Base-by-base conservation (phyloP, 1,140 invertebrate genomes). In the Dendrolimus kikuchii region DNA sequence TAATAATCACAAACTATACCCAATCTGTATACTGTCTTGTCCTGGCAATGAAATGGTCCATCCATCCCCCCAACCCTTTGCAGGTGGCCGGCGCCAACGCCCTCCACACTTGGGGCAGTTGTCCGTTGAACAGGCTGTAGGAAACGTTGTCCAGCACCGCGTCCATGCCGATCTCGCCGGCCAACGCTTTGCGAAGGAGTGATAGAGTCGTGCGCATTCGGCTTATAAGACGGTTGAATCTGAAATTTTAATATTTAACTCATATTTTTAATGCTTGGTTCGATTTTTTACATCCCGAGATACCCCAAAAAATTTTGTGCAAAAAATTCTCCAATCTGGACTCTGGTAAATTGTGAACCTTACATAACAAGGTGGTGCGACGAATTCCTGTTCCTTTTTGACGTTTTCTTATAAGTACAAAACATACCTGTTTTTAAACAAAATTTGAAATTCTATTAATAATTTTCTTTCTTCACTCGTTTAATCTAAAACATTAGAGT, bases 111-210 rank as follows among this genome's bases (percentile, higher is more conserved):
- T 82, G 73, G 38, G 96, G 96, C 62, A 98, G 84, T 58, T 91
- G 90, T 10, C 95, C 95, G 84, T 97, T 97, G 77, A 92, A 96
- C 51, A 98, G 83, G 7, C 92, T 92, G 69, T 90, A 88, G 1
- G 94, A 91, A 40, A 97, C 92, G 76, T 93, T 95, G 75, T 98
- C 96, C 59, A 97, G 80, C 42, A 93, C 87, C 47, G 89, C 89
- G 78, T 96, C 95, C 95, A 97, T 96, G 46, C 95, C 95, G 57
- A 97, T 96, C 88, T 97, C 95, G 43, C 96, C 96, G 45, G 92
- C 92, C 47, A 97, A 88, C 2, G 95, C 95, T 88, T 94, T 94
- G 73, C 91, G 89, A 1, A 98, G 82, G 47, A 94, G 89, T 5
- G 88, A 88, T 39, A 97, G 82, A 0, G 94, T 95, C 53, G 79